Conservation (phyloP, 2,113 vertebrate genomes). For the Tetraodon nigroviridis region DNA sequence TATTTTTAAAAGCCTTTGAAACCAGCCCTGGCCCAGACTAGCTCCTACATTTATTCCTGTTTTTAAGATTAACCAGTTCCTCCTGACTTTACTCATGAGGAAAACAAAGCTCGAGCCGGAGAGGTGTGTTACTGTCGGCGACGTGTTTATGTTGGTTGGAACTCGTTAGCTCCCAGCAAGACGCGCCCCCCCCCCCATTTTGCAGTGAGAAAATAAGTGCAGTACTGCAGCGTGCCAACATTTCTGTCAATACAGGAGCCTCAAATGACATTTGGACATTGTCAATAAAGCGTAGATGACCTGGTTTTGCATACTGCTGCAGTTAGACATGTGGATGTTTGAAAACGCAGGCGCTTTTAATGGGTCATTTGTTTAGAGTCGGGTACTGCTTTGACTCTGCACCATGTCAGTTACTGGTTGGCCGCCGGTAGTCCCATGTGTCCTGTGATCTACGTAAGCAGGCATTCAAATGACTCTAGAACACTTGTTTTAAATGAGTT, state of each 20-base stretch:
- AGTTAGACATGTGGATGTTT: constrained; percentile 11
- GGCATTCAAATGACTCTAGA: constrained; percentile 13
- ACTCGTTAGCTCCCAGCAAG: constrained; percentile 10
- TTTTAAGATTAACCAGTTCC: too few species aligned
- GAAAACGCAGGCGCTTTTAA: background rate
- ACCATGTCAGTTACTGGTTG: constrained; percentile 8
- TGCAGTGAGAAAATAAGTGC: constrained; percentile 44
- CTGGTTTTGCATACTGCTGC: constrained; percentile 13
- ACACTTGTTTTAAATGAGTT: background rate
- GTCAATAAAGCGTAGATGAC: constrained; percentile 12
- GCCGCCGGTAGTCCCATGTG: constrained; percentile 1
- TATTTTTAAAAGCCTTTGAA: too few species aligned
- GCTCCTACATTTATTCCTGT: too few species aligned
- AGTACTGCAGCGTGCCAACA: constrained; percentile 40
- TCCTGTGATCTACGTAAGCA: constrained; percentile 18
- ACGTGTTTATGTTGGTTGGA: constrained; percentile 39
- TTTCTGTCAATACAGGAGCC: constrained; percentile 20
- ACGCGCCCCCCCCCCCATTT: constrained; percentile 10
- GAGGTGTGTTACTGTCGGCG: constrained; percentile 13
- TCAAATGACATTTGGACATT: constrained; percentile 17
- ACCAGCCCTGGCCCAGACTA: too few species aligned
- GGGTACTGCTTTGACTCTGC: constrained; percentile 8
- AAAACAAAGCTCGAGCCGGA: too few species aligned
- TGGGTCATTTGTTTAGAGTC: background rate
- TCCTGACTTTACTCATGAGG: too few species aligned